Conservation (phyloP, 2,113 vertebrate species). For the Trogon surrucura region DNA sequence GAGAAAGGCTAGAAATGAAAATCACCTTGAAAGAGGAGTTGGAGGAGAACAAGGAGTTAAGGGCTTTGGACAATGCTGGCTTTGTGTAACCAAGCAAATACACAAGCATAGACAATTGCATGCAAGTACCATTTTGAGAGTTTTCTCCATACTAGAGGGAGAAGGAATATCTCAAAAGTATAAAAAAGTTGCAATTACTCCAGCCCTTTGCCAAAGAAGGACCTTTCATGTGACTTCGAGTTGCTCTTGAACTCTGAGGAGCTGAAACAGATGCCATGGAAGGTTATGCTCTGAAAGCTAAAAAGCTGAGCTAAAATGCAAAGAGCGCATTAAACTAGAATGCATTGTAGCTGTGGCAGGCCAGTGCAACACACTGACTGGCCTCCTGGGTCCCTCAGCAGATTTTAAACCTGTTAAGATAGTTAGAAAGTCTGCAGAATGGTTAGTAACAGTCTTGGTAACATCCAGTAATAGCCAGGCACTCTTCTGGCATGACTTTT, state of each 20-base stretch:
- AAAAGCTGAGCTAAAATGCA: neutral
- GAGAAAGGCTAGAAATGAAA: neutral
- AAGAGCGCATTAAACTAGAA: rapidly evolving
- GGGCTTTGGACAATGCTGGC: neutral
- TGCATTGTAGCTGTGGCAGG: neutral
- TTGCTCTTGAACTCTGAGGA: neutral
- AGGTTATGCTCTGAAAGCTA: neutral
- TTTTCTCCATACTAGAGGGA: neutral
- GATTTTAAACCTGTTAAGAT: neutral
- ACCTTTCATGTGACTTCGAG: neutral
- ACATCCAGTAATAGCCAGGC: neutral
- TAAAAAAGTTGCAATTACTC: neutral
- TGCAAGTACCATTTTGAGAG: neutral
- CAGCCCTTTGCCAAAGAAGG: neutral
- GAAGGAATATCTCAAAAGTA: neutral
- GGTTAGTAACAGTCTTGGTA: neutral
- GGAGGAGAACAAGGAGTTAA: neutral
- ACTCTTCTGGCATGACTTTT: neutral
- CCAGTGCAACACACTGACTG: rapidly evolving
- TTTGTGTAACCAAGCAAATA: neutral
- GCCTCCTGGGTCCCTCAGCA: neutral
- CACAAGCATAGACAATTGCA: neutral
- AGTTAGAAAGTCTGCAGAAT: neutral
- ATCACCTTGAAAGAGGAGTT: neutral
- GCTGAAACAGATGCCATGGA: neutral